These are phyloP conservation scores for Chrysotoxum bicinctum DNA, from an alignment of 2,888 invertebrate species.

Conservation along the genomic window DNA sequence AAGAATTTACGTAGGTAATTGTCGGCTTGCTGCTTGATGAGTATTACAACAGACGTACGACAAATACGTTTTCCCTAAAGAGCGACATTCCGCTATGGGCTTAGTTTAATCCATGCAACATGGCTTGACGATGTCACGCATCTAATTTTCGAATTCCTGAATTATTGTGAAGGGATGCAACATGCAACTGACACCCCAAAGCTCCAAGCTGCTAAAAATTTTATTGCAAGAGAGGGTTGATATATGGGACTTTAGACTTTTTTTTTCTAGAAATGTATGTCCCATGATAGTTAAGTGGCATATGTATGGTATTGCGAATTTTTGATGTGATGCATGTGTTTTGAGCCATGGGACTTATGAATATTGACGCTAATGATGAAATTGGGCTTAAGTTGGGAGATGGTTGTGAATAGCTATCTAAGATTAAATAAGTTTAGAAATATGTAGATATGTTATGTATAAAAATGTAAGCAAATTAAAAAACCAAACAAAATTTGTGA, in stretches of 20 bases:
- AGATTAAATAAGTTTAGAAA: too few relatives aligned
- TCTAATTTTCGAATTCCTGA: constrained; percentile 5
- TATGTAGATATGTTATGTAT: too few relatives aligned
- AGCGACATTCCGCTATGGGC: constrained; percentile 30
- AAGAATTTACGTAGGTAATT: constrained; percentile 39
- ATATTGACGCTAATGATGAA: not conserved
- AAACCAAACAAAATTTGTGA: too few relatives aligned
- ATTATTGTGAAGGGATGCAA: not conserved
- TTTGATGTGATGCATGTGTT: not conserved
- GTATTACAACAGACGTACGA: constrained; percentile 26
- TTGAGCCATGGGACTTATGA: not conserved
- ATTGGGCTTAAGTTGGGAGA: too few relatives aligned
- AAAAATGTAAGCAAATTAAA: too few relatives aligned
- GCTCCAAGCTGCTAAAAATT: not conserved
- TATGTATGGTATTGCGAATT: not conserved
- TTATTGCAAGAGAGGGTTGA: not conserved
- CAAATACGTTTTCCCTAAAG: not conserved
- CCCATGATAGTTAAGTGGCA: not conserved
- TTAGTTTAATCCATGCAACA: constrained; percentile 48
- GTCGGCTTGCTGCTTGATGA: constrained; percentile 10
- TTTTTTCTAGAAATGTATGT: not conserved
- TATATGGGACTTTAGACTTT: not conserved
- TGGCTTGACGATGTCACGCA: constrained; percentile 47
- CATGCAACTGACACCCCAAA: not conserved
- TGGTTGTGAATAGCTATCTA: too few relatives aligned